Evolutionary conservation across 2,888 invertebrate genomes (phyloP), one percentile per base, ranked within the genome.

Genomic region (Cosmia pyralina): DNA sequence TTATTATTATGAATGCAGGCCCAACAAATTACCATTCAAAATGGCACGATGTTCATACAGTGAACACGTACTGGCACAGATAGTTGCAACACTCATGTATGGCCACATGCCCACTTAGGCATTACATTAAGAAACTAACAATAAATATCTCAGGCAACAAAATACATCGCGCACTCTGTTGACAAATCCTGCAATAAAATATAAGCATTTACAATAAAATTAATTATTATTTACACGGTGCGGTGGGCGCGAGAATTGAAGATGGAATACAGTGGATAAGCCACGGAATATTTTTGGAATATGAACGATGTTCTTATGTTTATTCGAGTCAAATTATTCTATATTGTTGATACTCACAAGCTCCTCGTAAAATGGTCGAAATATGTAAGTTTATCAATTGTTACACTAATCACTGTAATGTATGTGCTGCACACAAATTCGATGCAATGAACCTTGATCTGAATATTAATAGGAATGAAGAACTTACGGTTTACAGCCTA

Each of bases 171-270:
- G 92, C 93, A 91, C 93, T 92, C 94, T 96, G 96, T 96, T 96
- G 96, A 96, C 96, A 96, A 96, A 96, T 96, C 96, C 96, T 90
- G 96, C 93, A 96, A 96, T 96, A 96, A 96, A 96, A 96, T 96
- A 96, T 96, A 96, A 96, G 95, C 96, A 96, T 95, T 96, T 95
- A 96, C 96, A 96, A 96, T 96, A 96, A 96, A 95, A 96, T 96
- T 96, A 96, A 96, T 96, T 96, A 96, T 96, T 96, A 96, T 96
- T 96, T 96, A 96, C 96, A 96, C 94, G 96, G 94, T 92, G 89
- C 91, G 90, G 92, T 93, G 94, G 93, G 94, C 95, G 92, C 92
- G 91, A 89, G 92, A 88, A 87, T 85, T 87, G 67, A 80, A 77
- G 91, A 77, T 75, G 79, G 88, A 57, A 76, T 87, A 60, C 53